Evolutionary conservation across 2,888 invertebrate genomes (phyloP).

Genomic region (Phalera bucephala): DNA sequence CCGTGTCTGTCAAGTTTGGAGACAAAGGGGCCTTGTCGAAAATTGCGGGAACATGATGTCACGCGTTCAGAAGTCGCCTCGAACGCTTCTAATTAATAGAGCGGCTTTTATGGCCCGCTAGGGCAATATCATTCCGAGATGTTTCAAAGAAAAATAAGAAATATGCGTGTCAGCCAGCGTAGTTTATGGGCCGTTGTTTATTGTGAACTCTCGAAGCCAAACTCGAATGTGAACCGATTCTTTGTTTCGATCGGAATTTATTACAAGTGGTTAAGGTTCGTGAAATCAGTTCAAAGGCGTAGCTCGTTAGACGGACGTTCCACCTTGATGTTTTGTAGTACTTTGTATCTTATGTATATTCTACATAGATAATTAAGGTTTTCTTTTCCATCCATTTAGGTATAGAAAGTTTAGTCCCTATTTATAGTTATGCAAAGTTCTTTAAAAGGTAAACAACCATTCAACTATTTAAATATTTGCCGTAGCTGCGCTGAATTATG

Average conservation of each 20-base stretch:
- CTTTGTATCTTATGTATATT: conserved; percentile 21
- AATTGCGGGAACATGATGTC: conserved; percentile 71
- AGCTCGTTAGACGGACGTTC: conserved; percentile 35
- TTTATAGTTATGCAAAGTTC: background rate
- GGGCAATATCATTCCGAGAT: conserved; percentile 38
- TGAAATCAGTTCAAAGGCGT: conserved; percentile 39
- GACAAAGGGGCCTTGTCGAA: conserved; percentile 73
- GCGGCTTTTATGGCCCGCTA: conserved; percentile 59
- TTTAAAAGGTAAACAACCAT: background rate
- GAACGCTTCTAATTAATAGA: conserved; percentile 66
- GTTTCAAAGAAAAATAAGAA: conserved; percentile 72
- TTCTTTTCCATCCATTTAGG: too few relatives aligned
- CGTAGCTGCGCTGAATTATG: conserved; percentile 8
- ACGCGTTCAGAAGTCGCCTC: conserved; percentile 38
- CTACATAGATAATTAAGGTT: too few relatives aligned
- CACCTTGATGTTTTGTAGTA: conserved; percentile 27
- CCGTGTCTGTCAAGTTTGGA: conserved; percentile 63
- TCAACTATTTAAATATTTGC: conserved; percentile 3
- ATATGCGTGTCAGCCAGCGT: conserved; percentile 52
- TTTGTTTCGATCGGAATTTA: conserved; percentile 55
- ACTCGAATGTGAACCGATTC: conserved; percentile 53
- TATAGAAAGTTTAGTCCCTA: too few relatives aligned
- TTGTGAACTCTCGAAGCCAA: conserved; percentile 46
- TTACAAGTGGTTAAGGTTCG: conserved; percentile 36
- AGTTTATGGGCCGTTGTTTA: conserved; percentile 66